A percentile compares a stretch with the other conserved stretches of the same genome.
Evolutionary conservation across 2,888 invertebrate genomes (phyloP).

Genomic region (Philhelius pedissequus): DNA sequence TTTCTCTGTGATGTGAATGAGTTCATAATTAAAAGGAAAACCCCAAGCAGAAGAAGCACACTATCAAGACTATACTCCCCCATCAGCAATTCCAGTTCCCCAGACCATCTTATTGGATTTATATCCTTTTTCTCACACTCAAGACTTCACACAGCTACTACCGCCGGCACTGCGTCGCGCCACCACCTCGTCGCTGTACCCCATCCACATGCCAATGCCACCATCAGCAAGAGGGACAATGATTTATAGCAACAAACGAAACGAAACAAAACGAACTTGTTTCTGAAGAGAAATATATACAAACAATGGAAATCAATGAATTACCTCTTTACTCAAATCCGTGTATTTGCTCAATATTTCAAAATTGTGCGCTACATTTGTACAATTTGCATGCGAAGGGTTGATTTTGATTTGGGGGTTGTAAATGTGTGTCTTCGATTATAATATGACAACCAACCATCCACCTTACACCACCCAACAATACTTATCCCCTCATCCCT

Average conservation of each 20-base stretch:
- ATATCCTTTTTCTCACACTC: constrained; percentile 31
- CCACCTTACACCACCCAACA: constrained; percentile 5
- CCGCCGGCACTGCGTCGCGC: not conserved
- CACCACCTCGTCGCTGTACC: not conserved
- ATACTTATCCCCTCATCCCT: not conserved
- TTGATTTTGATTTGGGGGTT: constrained; percentile 34
- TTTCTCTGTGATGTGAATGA: constrained; percentile 1
- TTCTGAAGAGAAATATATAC: constrained; percentile 58
- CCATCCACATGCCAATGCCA: too few species aligned
- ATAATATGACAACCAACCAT: constrained; percentile 65
- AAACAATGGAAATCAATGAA: constrained; percentile 69
- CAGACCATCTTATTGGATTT: constrained; percentile 7
- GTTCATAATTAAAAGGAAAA: constrained; percentile 62
- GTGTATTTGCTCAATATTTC: constrained; percentile 69
- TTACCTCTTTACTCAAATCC: constrained; percentile 67
- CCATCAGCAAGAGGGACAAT: constrained; percentile 35
- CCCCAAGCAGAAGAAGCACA: not conserved
- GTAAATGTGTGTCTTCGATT: constrained; percentile 68
- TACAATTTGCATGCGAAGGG: constrained; percentile 63
- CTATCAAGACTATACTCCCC: constrained; percentile 7
- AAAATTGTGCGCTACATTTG: constrained; percentile 64
- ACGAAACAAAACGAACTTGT: constrained; percentile 45
- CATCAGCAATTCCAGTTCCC: not conserved
- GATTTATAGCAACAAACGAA: constrained; percentile 65
- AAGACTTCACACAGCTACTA: not conserved